These are phyloP conservation scores for Emmelina monodactyla DNA, from an alignment of 2,888 invertebrate species.

Conservation along the genomic window DNA sequence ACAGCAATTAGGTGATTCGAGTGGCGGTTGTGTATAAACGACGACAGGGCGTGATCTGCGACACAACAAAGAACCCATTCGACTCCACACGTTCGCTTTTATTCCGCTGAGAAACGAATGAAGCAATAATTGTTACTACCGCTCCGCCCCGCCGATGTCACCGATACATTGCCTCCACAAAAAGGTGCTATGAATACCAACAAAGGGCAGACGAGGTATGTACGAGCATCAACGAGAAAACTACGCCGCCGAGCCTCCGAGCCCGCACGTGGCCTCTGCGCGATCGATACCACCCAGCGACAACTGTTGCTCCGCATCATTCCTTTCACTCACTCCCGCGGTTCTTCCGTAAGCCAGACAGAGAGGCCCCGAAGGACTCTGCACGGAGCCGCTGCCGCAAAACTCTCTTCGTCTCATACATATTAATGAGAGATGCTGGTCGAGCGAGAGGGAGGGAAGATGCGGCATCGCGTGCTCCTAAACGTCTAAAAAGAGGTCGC, in stretches of 20 bases:
- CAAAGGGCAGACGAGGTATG: neutral
- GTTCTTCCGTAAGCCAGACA: constrained; percentile 11
- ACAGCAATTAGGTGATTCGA: neutral
- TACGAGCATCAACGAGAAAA: neutral
- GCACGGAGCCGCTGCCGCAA: constrained; percentile 44
- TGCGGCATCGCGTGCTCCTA: constrained; percentile 56
- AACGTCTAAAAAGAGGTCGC: constrained; percentile 60
- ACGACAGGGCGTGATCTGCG: neutral
- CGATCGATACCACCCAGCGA: constrained; percentile 53
- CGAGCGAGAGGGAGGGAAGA: constrained; percentile 32
- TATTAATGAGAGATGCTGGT: constrained; percentile 7
- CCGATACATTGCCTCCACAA: neutral
- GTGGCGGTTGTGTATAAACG: neutral
- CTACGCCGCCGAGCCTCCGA: constrained; percentile 3
- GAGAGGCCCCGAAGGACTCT: constrained; percentile 35
- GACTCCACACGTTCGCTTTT: neutral
- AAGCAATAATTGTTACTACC: neutral
- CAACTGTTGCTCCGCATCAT: constrained; percentile 54
- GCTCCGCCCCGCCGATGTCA: neutral
- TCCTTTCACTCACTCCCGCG: constrained; percentile 23
- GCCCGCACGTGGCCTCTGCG: constrained; percentile 44
- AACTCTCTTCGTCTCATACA: constrained; percentile 35
- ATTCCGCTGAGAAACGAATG: neutral
- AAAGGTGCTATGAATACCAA: neutral
- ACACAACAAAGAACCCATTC: neutral